phyloP scores from a whole-genome alignment of 2,113 vertebrate genomes.

The Muntiacus muntjak region DNA sequence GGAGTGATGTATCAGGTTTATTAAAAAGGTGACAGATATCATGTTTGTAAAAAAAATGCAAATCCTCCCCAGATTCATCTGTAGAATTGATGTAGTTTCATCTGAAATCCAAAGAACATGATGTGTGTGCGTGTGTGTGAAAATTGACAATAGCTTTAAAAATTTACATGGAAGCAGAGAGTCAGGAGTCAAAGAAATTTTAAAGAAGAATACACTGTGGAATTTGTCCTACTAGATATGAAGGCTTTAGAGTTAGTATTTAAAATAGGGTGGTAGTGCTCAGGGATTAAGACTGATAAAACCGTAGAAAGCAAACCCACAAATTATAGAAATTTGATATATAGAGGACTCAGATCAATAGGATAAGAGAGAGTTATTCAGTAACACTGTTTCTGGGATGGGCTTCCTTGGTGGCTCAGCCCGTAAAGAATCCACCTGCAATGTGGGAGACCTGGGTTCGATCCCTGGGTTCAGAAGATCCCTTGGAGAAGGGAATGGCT shows the following conservation, averaged over 20 bases:
- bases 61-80: background rate
- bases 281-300: background rate
- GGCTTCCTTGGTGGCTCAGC: background rate
- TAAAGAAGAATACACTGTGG: background rate
- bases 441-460: background rate
- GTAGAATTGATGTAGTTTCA: background rate
- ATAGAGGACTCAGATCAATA: background rate
- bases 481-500: background rate
- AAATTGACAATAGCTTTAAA: background rate
- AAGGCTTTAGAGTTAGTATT: background rate
- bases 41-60: background rate
- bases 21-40: background rate
- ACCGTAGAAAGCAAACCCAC: background rate
- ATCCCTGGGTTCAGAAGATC: background rate
- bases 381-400: background rate
- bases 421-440: background rate
- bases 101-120: background rate
- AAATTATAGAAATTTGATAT: background rate
- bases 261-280: background rate
- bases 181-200: background rate
- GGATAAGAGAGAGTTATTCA: background rate
- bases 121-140: background rate
- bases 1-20: background rate
- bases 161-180: background rate
- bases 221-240: background rate